Percentiles rank a stretch among this genome's conserved stretches.
These are phyloP conservation scores for Drosophila lacertosa DNA, from an alignment of 1,140 invertebrate species.

Conservation along the genomic window DNA sequence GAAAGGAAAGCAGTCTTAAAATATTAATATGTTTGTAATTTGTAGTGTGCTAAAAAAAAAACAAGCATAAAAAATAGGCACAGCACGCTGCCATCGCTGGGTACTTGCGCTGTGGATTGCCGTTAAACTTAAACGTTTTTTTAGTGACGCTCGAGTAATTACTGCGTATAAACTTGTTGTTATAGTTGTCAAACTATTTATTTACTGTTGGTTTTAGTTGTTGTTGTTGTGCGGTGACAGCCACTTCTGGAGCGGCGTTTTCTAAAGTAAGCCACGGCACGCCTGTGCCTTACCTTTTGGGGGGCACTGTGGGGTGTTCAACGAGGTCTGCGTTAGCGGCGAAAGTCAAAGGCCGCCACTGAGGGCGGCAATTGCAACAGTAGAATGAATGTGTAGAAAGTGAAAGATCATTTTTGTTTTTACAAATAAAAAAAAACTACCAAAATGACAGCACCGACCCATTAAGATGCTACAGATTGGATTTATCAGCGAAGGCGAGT, in stretches of 20 bases:
- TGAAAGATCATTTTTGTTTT: slow-evolving; percentile 30
- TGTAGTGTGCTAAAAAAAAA: too few species aligned
- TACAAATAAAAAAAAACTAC: neutral
- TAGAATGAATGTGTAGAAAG: slow-evolving; percentile 50
- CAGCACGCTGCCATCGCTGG: slow-evolving; percentile 2
- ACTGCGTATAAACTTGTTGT: slow-evolving; percentile 24
- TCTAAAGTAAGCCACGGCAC: slow-evolving; percentile 27
- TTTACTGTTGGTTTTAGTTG: slow-evolving; percentile 36
- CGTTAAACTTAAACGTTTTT: slow-evolving; percentile 69
- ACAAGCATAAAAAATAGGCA: too few species aligned
- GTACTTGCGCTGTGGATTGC: slow-evolving; percentile 22
- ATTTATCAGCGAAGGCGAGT: neutral
- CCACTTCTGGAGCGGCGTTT: slow-evolving; percentile 35
- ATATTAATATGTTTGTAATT: too few species aligned
- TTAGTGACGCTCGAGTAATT: slow-evolving; percentile 73
- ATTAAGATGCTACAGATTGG: slow-evolving; percentile 17
- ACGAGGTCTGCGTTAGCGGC: slow-evolving; percentile 21
- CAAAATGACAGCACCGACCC: neutral
- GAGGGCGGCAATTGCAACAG: slow-evolving; percentile 30
- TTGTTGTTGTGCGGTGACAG: slow-evolving; percentile 27
- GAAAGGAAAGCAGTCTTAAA: too few species aligned
- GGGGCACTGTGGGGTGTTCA: neutral
- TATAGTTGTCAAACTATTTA: slow-evolving; percentile 24
- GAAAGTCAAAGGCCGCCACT: slow-evolving; percentile 39
- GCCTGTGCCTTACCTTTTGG: slow-evolving; percentile 15